A percentile compares a stretch with the other conserved stretches of the same genome.
Evolutionary conservation across 2,797 vertebrate species (phyloP).

Genomic region (Urosaurus nigricauda): DNA sequence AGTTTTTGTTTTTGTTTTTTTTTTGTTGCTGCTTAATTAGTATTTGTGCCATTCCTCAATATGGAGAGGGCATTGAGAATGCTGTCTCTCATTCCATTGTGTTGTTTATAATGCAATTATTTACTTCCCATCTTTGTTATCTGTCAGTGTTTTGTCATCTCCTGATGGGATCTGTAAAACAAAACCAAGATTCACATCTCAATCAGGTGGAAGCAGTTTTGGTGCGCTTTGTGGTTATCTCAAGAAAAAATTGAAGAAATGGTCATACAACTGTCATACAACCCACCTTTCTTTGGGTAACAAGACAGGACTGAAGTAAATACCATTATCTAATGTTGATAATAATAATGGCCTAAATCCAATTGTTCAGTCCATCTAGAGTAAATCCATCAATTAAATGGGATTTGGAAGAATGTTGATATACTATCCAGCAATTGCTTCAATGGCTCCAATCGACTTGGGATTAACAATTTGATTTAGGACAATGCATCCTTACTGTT

Average conservation of each 20-base stretch:
- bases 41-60: not conserved
- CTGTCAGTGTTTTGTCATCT: not conserved
- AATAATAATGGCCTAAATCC: no score
- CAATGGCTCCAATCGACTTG: no score
- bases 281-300: no score
- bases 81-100: not conserved
- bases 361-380: no score
- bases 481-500: not conserved
- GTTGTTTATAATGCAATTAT: constrained; percentile 37
- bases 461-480: no score
- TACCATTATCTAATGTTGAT: no score
- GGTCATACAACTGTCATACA: no score
- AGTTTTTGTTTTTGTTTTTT: not conserved
- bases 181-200: not conserved
- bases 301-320: no score
- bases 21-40: constrained; percentile 18
- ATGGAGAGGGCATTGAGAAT: not conserved
- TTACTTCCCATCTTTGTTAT: constrained; percentile 14
- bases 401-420: constrained; percentile 17
- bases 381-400: not conserved
- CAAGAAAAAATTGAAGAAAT: constrained; percentile 16
- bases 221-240: constrained; percentile 30
- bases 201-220: constrained; percentile 23
- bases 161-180: constrained; percentile 13
- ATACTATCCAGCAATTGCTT: no score